Percentiles rank a stretch among this genome's conserved stretches.
phyloP scores from a whole-genome alignment of 2,888 invertebrate species.

The Eupsilia transversa region DNA sequence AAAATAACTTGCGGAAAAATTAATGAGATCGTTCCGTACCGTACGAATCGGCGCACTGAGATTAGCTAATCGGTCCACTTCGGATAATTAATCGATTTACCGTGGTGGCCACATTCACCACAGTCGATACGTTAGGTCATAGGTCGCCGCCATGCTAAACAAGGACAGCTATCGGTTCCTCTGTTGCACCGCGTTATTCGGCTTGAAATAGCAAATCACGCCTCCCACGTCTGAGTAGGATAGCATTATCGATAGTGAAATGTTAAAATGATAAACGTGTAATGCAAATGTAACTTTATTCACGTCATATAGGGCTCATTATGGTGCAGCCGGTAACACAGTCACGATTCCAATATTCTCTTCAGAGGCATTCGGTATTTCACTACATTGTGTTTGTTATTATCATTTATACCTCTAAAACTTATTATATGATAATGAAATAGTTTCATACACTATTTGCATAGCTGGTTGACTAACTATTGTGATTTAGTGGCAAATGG shows the following conservation, averaged over 20 bases:
- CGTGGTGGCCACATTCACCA: slow-evolving; percentile 85
- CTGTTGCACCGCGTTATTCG: slow-evolving; percentile 81
- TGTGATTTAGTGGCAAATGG: slow-evolving; percentile 47
- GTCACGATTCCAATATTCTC: slow-evolving; percentile 86
- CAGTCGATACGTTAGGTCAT: slow-evolving; percentile 88
- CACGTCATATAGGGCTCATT: slow-evolving; percentile 75
- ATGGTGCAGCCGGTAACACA: slow-evolving; percentile 60
- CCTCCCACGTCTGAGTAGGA: slow-evolving; percentile 86
- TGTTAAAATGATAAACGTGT: slow-evolving; percentile 78
- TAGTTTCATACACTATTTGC: slow-evolving; percentile 78
- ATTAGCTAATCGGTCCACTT: slow-evolving; percentile 78
- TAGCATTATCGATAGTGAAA: slow-evolving; percentile 87
- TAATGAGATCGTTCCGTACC: slow-evolving; percentile 45
- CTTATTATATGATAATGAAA: slow-evolving; percentile 78
- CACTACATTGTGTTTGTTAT: slow-evolving; percentile 84
- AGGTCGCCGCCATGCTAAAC: slow-evolving; percentile 85
- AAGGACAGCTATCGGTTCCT: slow-evolving; percentile 84
- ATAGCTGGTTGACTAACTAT: slow-evolving; percentile 62
- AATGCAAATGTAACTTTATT: slow-evolving; percentile 81
- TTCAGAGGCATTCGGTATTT: slow-evolving; percentile 84
- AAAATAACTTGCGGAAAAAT: slow-evolving; percentile 33
- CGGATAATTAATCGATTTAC: slow-evolving; percentile 84
- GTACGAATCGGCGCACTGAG: slow-evolving; percentile 68
- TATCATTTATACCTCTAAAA: slow-evolving; percentile 76
- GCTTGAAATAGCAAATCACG: slow-evolving; percentile 88